Evolutionary conservation across 2,888 invertebrate genomes (phyloP), one percentile per base, ranked within the genome.

Genomic region (Neocrepidodera transversa): DNA sequence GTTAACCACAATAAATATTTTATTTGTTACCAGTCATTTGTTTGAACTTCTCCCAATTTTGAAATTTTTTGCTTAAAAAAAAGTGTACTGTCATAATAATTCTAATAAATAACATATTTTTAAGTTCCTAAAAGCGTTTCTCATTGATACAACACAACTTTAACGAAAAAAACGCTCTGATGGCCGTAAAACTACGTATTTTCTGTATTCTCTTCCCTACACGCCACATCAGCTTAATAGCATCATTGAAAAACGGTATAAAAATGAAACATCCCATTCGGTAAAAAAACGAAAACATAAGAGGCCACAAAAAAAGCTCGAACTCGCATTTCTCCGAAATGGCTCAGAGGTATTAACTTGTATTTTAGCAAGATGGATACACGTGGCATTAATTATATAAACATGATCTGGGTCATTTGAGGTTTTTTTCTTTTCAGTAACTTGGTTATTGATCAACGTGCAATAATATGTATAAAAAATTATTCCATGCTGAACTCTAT

Each of bases 141-240:
- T 38, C 10, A 2, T 28, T 28, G 6, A 4, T 8, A 32, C n/a
- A 32, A 32, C 3, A 32, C 2, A 13, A 32, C 32, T 13, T 13
- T n/a, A 2, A 2, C 7, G 26, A 13, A 23, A 23, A 13, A 43
- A 43, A 20, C 5, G 14, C 43, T 6, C 11, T 43, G 43, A 43
- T 43, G 43, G 23, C 43, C 43, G n/a, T 43, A 43, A 43, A 43
- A 43, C 23, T 38, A 26, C n/a, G 43, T 18, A 43, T 40, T 40
- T 8, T 23, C n/a, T 23, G 23, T 23, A 43, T 23, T 43, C 11
- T 8, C 26, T 47, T 16, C 47, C 6, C n/a, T 30, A 28, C 14
- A 47, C 16, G 47, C 47, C 28, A 17, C 47, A 32, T 48, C 30
- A 48, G 35, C 48, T 48, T 48, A 48, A 48, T 48, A 48, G 48